Evolutionary conservation across 2,113 vertebrate genomes (phyloP).

Genomic region (Probosciger aterrimus): DNA sequence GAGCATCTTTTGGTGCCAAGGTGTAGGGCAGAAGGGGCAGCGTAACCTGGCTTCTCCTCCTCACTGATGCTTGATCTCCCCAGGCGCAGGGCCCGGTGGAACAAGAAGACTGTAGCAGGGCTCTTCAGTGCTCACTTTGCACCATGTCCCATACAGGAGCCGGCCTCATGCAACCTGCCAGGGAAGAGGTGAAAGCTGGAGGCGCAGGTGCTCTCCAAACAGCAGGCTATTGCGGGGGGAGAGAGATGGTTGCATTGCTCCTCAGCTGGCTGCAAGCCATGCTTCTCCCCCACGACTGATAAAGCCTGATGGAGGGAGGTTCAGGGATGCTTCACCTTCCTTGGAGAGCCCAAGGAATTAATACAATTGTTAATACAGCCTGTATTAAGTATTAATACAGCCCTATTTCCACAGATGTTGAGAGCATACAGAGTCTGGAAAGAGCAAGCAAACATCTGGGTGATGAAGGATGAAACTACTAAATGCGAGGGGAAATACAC

Average conservation of each 20-base stretch:
- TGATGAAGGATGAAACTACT: not conserved
- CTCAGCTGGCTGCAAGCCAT: accelerated
- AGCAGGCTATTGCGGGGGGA: not conserved
- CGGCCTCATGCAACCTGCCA: accelerated
- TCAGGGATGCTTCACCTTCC: not conserved
- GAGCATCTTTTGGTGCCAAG: not conserved
- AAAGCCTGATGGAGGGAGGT: not conserved
- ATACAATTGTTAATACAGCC: no score
- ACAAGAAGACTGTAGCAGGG: not conserved
- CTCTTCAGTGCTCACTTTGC: not conserved
- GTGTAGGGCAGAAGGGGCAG: not conserved
- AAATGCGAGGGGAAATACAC: not conserved
- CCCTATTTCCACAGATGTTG: not conserved
- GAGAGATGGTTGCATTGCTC: not conserved
- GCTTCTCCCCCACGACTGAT: accelerated
- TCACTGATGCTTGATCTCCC: not conserved
- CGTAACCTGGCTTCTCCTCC: not conserved
- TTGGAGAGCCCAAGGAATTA: not conserved
- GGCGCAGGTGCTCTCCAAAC: not conserved
- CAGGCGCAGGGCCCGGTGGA: not conserved
- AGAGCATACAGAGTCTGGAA: not conserved
- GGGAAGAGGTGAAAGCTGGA: not conserved
- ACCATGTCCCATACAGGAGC: accelerated
- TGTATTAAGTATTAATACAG: not conserved
- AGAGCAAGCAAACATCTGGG: not conserved